Base-by-base conservation (phyloP, 2,797 vertebrate species). In the Cossypha polioptera region DNA sequence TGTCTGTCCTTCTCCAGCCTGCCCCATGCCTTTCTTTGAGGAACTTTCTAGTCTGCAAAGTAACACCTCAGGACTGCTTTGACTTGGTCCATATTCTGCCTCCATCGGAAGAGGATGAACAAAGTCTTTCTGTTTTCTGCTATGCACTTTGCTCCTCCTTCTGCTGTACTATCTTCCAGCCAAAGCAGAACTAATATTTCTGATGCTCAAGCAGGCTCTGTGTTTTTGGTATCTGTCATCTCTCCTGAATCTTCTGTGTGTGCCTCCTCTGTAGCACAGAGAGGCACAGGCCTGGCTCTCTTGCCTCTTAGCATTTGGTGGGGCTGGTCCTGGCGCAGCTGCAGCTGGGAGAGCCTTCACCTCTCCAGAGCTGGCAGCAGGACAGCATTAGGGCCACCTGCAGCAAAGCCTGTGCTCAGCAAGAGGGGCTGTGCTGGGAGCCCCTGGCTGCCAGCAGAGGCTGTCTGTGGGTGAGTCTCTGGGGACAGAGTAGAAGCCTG, bases 281-380 rank as follows among this genome's bases (percentile, higher is more conserved):
- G 26, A 29, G 68, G 61, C 47, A n/a, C 29, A 33, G 45, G 36
- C 59, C 62, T 0, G 1, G 29, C 38, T 62, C 9, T 74, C n/a
- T 24, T 63, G 35, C 50, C 16, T 48, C 25, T 61, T 63, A 31
- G 20, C 1, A 2, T 82, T 82, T 0, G 0, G 14, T 50, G 43
- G 26, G 14, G n/a, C 40, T 42, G 47, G 26, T 65, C 61, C 35
- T 73, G 73, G 42, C 14, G 35, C 61, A 51, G 57, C 43, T 0
- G 1, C 3, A 10, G 40, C 43, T 1, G 1, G 53, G 78, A 71
- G 26, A 80, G 26, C 48, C 45, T 66, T 2, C 2, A 13, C 10
- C 4, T 68, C 25, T 20, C 25, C 2, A 1, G 36, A 42, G 57
- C 57, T 86, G 77, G 48, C 33, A 55, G 69, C 53, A 43, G 73